A percentile compares a stretch with the other conserved stretches of the same genome.
phyloP scores from a whole-genome alignment of 2,797 vertebrate genomes.

The Alfaro cultratus region DNA sequence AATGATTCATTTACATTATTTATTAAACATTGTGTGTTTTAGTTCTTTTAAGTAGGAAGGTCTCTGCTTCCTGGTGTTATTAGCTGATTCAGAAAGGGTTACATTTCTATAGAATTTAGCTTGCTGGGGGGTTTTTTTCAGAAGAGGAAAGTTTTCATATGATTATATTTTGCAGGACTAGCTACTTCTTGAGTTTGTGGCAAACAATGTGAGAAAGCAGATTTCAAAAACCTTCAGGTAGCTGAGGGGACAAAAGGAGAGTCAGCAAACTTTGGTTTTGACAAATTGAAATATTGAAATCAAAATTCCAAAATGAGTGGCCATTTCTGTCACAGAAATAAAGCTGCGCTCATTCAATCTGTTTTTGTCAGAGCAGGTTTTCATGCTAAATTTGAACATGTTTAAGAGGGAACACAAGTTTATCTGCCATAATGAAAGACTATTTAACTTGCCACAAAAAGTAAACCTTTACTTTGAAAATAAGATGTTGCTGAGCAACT shows the following conservation, averaged over 20 bases:
- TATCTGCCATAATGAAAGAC: not conserved
- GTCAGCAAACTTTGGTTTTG: not conserved
- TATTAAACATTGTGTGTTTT: not conserved
- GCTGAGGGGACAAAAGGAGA: not conserved
- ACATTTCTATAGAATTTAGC: too few species aligned
- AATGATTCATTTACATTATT: not conserved
- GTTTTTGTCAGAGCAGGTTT: not conserved
- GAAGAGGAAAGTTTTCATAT: too few species aligned
- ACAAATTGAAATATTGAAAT: not conserved
- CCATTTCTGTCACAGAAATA: not conserved
- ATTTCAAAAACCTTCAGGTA: not conserved
- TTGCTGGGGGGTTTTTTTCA: too few species aligned
- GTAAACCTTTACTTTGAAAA: not conserved
- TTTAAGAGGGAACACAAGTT: not conserved
- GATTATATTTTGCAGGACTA: too few species aligned
- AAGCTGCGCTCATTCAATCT: not conserved
- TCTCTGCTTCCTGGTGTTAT: not conserved
- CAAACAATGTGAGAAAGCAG: not conserved
- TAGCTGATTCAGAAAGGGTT: not conserved
- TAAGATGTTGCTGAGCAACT: not conserved
- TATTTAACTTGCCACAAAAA: too few species aligned
- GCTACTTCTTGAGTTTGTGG: not conserved
- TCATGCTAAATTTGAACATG: not conserved
- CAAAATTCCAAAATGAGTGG: not conserved
- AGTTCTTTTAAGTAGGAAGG: too few species aligned